Conservation (phyloP, 2,888 invertebrate species). For the Coelogynopora nodosa region DNA sequence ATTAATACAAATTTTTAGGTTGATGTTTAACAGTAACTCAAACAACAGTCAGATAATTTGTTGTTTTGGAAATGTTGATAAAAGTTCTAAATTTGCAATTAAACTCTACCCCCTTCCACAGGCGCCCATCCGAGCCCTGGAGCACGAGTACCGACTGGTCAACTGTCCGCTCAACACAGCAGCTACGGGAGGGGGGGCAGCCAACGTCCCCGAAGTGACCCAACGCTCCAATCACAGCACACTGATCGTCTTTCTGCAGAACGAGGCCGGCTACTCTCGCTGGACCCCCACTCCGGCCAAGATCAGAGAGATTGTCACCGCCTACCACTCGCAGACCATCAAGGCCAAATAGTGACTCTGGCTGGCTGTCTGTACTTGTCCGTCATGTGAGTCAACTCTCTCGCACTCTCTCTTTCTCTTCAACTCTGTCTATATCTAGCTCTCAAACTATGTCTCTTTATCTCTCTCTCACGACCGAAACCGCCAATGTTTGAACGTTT, state of each 20-base stretch:
- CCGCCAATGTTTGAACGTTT: no score
- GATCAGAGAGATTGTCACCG: slow-evolving; percentile 20
- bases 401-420: no score
- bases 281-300: slow-evolving; percentile 84
- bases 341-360: no score
- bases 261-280: slow-evolving; percentile 78
- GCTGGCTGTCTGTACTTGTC: no score
- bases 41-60: not conserved
- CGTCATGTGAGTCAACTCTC: no score
- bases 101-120: not conserved
- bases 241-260: slow-evolving; percentile 89
- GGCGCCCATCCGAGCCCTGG: slow-evolving; percentile 30
- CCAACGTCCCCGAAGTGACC: not conserved
- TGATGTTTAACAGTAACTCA: not conserved
- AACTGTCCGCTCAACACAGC: not conserved
- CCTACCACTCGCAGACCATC: not conserved
- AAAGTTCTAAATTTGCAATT: not conserved
- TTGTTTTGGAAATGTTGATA: not conserved
- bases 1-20: no score
- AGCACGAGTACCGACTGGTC: slow-evolving; percentile 37
- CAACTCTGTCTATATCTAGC: no score
- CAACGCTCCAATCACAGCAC: slow-evolving; percentile 75
- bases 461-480: no score
- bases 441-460: no score
- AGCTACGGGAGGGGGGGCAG: not conserved